Conservation (phyloP, 2,113 vertebrate genomes). For the Thryonomys swinderianus region DNA sequence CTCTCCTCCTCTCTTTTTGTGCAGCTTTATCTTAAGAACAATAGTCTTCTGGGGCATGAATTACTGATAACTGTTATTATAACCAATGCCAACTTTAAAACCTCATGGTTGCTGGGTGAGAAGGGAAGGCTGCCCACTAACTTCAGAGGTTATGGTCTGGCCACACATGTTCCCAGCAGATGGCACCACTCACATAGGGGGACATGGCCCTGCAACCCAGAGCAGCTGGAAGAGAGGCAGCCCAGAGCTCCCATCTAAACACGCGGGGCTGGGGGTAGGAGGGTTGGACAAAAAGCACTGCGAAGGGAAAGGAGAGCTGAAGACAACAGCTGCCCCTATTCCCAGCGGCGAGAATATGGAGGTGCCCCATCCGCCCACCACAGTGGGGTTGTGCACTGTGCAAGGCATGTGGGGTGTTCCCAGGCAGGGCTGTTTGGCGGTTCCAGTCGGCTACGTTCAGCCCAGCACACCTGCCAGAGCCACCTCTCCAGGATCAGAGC, state of each 20-base stretch:
- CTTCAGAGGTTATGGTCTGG: background rate
- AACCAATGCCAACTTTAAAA: slow-evolving; percentile 39
- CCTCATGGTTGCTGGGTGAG: background rate
- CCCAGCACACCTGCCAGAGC: background rate
- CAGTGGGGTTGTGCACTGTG: background rate
- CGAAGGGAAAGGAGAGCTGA: background rate
- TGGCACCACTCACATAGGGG: background rate
- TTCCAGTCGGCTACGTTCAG: background rate
- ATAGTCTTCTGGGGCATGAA: slow-evolving; percentile 71
- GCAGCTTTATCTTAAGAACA: slow-evolving; percentile 70
- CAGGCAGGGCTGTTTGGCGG: fast-evolving
- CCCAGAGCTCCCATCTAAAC: background rate
- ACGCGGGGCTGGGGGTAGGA: background rate
- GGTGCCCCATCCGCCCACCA: background rate
- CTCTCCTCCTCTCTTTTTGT: slow-evolving; percentile 45
- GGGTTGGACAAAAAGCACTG: background rate
- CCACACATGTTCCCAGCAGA: background rate
- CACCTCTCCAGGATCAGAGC: background rate
- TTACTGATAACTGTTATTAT: slow-evolving; percentile 57
- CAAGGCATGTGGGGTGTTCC: background rate
- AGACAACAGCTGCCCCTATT: slow-evolving; percentile 1
- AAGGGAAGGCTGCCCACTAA: background rate
- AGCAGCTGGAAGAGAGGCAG: background rate
- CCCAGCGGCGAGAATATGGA: background rate
- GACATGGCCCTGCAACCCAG: background rate